phyloP scores from a whole-genome alignment of 2,797 vertebrate genomes.

The Decapterus maruadsi region DNA sequence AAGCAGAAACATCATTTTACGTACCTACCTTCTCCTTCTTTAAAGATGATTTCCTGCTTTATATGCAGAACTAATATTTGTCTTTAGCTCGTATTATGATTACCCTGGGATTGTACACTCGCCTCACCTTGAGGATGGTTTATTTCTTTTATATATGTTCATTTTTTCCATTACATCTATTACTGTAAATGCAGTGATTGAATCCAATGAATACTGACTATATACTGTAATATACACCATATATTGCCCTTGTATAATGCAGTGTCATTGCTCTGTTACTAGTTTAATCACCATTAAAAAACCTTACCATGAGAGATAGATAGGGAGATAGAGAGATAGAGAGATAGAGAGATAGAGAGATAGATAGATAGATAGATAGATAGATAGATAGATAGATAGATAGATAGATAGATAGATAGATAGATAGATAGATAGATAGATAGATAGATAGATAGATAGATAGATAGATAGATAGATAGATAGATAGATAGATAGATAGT shows the following conservation, averaged over 20 bases:
- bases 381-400: no score
- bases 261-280: background rate
- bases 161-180: slow-evolving; percentile 8
- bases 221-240: background rate
- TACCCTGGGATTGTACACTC: slow-evolving; percentile 16
- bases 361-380: no score
- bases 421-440: no score
- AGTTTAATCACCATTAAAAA: background rate
- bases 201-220: slow-evolving; percentile 13
- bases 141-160: background rate
- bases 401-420: no score
- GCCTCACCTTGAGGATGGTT: background rate
- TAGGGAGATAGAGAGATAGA: no score
- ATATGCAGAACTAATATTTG: slow-evolving; percentile 29
- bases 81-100: slow-evolving; percentile 24
- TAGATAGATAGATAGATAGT: no score
- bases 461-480: no score
- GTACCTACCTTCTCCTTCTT: slow-evolving; percentile 19
- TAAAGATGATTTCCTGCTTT: slow-evolving; percentile 49
- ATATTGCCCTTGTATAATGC: background rate
- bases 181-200: slow-evolving; percentile 12
- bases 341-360: no score
- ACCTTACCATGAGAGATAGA: background rate
- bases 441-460: background rate
- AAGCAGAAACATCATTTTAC: slow-evolving; percentile 45